These are phyloP conservation scores for Macrotis lagotis DNA, from an alignment of 2,113 vertebrate species.

Conservation along the genomic window DNA sequence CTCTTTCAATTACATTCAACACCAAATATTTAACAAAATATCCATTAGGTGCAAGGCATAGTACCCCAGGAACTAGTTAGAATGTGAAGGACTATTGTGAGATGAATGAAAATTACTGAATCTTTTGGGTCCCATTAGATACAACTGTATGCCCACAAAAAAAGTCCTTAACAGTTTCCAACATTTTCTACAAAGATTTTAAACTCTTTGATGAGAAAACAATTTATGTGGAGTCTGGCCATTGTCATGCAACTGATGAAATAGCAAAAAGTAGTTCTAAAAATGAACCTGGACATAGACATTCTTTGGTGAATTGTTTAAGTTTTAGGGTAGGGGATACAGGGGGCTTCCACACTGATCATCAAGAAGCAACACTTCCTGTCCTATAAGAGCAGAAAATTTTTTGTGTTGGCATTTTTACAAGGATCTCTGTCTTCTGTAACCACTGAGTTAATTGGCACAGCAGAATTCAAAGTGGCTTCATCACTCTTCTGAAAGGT, in stretches of 20 bases:
- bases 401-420: neutral
- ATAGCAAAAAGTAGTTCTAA: neutral
- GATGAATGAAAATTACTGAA: constrained; percentile 16
- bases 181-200: neutral
- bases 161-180: neutral
- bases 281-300: neutral
- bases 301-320: neutral
- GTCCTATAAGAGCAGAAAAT: neutral
- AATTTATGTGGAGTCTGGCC: neutral
- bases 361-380: neutral
- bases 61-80: neutral
- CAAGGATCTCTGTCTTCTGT: neutral
- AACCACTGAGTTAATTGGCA: neutral
- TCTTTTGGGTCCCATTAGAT: constrained; percentile 4
- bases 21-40: neutral
- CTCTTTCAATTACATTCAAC: neutral
- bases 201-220: neutral
- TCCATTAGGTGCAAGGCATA: neutral
- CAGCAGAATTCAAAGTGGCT: neutral
- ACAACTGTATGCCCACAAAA: neutral
- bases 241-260: neutral
- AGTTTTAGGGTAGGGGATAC: neutral
- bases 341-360: neutral
- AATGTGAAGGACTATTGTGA: neutral
- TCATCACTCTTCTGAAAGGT: constrained; percentile 1